A percentile compares a stretch with the other conserved stretches of the same genome.
Conservation (phyloP, 2,797 vertebrate species). For the Hoplostethus mediterraneus region DNA sequence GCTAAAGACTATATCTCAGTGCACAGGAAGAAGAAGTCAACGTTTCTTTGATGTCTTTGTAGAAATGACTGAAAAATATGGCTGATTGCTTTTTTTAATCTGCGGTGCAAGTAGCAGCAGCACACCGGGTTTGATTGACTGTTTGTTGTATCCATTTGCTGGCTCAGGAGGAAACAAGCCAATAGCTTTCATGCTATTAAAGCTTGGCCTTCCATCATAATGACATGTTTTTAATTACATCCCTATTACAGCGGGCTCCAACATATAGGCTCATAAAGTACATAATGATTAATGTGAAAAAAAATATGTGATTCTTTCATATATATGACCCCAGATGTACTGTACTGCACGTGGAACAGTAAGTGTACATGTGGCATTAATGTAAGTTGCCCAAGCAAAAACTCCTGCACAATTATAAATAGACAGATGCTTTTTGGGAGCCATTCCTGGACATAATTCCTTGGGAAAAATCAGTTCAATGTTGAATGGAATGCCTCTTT, state of each 20-base stretch:
- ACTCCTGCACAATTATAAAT: conserved; percentile 33
- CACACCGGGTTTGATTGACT: conserved; percentile 64
- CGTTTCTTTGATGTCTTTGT: conserved; percentile 56
- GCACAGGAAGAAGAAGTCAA: conserved; percentile 38
- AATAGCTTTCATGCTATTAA: conserved; percentile 68
- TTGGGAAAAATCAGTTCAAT: conserved; percentile 49
- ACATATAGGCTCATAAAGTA: conserved; percentile 52
- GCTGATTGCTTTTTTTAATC: conserved; percentile 44
- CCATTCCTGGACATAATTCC: conserved; percentile 20
- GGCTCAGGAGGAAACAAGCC: conserved; percentile 61
- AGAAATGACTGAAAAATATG: conserved; percentile 8
- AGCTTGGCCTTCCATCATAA: conserved; percentile 63
- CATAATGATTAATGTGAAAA: conserved; percentile 59
- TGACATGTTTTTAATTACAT: conserved; percentile 78
- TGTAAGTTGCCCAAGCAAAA: conserved; percentile 18
- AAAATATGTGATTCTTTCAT: conserved; percentile 41
- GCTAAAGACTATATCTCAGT: conserved; percentile 21
- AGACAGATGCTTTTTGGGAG: conserved; percentile 24
- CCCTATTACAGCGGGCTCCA: conserved; percentile 55
- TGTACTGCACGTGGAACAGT: conserved; percentile 21
- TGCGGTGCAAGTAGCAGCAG: conserved; percentile 47
- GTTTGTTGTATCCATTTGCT: conserved; percentile 57
- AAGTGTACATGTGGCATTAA: conserved; percentile 44
- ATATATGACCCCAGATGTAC: conserved; percentile 32
- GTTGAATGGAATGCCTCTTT: conserved; percentile 44